phyloP scores from a whole-genome alignment of 2,797 vertebrate species.

The Tiaroga cobitis region DNA sequence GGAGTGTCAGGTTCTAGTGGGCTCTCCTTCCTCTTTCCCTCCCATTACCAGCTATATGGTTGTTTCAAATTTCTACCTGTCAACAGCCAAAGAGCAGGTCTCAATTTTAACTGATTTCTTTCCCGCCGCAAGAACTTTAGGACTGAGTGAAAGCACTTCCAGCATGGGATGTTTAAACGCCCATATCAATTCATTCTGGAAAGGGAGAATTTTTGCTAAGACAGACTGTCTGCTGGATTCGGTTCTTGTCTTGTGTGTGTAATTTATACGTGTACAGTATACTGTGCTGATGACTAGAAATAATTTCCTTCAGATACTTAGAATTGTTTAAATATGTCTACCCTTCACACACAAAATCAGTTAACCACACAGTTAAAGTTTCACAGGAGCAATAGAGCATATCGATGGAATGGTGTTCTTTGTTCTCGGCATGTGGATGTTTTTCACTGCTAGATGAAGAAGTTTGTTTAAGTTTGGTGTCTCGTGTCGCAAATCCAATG shows the following conservation, averaged over 20 bases:
- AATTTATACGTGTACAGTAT: neutral
- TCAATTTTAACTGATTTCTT: conserved; percentile 65
- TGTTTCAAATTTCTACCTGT: conserved; percentile 74
- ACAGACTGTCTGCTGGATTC: conserved; percentile 26
- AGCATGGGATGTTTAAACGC: conserved; percentile 32
- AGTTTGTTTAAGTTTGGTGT: too few relatives aligned
- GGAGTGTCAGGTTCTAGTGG: conserved; percentile 83
- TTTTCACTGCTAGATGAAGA: too few relatives aligned
- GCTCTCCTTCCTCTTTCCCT: conserved; percentile 72
- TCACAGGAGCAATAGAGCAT: too few relatives aligned
- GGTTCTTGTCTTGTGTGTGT: conserved; percentile 17
- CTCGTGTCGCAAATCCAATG: too few relatives aligned
- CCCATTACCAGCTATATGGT: conserved; percentile 78
- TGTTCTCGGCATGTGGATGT: too few relatives aligned
- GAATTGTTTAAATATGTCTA: neutral
- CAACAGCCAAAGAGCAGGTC: conserved; percentile 63
- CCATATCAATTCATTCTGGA: conserved; percentile 39
- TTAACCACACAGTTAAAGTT: neutral
- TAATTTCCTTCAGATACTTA: neutral
- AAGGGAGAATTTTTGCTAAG: conserved; percentile 27
- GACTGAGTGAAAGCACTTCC: conserved; percentile 44
- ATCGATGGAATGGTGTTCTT: too few relatives aligned
- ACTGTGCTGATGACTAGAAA: neutral
- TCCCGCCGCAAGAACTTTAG: conserved; percentile 50
- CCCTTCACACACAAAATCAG: neutral